phyloP scores from a whole-genome alignment of 2,797 vertebrate genomes.

The Smutsia temminckii region DNA sequence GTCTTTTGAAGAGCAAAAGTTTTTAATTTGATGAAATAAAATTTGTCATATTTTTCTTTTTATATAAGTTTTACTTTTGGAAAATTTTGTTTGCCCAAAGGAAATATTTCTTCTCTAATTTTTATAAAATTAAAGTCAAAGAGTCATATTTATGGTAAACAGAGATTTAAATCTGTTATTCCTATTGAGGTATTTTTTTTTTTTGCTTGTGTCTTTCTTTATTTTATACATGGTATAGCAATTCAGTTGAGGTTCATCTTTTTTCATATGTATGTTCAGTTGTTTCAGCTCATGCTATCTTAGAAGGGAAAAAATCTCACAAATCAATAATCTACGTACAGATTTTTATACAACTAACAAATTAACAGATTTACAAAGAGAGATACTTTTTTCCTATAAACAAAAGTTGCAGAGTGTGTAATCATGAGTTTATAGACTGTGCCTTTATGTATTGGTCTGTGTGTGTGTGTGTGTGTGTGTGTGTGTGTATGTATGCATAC shows the following conservation, averaged over 20 bases:
- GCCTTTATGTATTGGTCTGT: neutral
- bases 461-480: neutral
- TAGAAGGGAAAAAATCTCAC: neutral
- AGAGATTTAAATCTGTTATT: neutral
- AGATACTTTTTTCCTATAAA: neutral
- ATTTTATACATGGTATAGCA: neutral
- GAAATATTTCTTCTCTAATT: neutral
- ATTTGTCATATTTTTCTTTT: neutral
- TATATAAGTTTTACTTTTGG: neutral
- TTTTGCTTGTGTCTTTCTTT: neutral
- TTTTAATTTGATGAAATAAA: neutral
- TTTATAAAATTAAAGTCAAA: neutral
- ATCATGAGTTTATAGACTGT: neutral
- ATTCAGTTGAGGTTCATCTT: neutral
- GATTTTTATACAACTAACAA: neutral
- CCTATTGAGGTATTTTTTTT: neutral
- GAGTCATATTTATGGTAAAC: neutral
- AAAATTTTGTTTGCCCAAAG: neutral
- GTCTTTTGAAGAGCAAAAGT: neutral
- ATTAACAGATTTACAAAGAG: neutral
- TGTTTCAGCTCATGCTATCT: neutral
- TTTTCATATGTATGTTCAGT: neutral
- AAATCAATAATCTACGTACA: neutral
- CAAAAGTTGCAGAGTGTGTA: neutral
- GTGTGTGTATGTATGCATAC: neutral